Evolutionary conservation across 2,888 invertebrate genomes (phyloP).

Genomic region (Nephrotoma flavescens): DNA sequence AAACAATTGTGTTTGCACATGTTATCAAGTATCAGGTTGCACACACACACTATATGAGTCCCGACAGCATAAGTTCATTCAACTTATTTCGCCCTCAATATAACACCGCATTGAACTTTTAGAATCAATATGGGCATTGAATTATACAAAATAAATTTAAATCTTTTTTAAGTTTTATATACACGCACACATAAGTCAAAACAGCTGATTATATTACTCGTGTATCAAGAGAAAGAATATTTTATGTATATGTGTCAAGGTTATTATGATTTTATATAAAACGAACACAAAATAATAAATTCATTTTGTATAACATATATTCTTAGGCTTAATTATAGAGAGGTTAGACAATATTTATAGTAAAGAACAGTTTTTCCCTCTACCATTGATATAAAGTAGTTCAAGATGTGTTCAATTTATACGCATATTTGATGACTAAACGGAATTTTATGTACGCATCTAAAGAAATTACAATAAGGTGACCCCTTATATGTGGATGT

Average conservation of each 20-base stretch:
- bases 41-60: background rate
- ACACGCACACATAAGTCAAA: background rate
- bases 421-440: background rate
- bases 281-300: background rate
- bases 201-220: background rate
- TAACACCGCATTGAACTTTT: background rate
- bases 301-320: background rate
- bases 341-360: background rate
- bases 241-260: background rate
- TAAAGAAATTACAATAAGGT: background rate
- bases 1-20: background rate
- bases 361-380: background rate
- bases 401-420: background rate
- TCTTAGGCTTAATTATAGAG: background rate
- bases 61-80: background rate
- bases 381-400: background rate
- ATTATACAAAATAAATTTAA: background rate
- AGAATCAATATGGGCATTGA: background rate
- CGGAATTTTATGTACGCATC: background rate
- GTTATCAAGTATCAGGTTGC: background rate
- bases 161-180: background rate
- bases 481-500: background rate
- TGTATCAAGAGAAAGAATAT: background rate
- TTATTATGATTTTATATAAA: background rate
- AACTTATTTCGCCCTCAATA: background rate